Evolutionary conservation across 1,140 invertebrate genomes (phyloP).

Genomic region (Hyphantria cunea): DNA sequence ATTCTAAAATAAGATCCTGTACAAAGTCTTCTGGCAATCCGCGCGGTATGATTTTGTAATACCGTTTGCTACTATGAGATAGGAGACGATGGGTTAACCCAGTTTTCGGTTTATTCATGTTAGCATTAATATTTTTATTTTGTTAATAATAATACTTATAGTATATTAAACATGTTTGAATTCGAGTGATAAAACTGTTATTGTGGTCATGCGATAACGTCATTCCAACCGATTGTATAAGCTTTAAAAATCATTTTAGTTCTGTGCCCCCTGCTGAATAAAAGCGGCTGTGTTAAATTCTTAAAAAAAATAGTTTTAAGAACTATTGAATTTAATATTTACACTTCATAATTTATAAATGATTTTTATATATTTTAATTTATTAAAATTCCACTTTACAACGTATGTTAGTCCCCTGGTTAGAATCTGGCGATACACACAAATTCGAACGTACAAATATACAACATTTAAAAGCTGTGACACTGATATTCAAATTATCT

Average conservation of each 20-base stretch:
- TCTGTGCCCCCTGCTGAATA: background rate
- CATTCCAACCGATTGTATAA: slow-evolving; percentile 13
- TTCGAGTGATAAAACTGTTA: background rate
- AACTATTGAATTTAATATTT: too few species aligned
- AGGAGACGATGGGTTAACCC: slow-evolving; percentile 18
- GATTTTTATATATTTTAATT: too few species aligned
- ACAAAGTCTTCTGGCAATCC: slow-evolving; percentile 9
- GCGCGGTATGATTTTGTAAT: slow-evolving; percentile 6
- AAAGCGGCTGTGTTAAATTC: slow-evolving; percentile 1
- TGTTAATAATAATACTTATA: slow-evolving; percentile 12
- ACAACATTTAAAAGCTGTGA: slow-evolving; percentile 63
- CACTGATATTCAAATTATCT: slow-evolving; percentile 64
- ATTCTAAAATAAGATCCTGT: slow-evolving; percentile 8
- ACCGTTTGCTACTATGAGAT: slow-evolving; percentile 11
- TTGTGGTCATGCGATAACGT: slow-evolving; percentile 26
- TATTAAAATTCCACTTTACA: too few species aligned
- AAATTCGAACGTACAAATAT: slow-evolving; percentile 53
- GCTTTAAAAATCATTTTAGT: slow-evolving; percentile 17
- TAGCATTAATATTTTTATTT: background rate
- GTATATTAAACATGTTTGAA: too few species aligned
- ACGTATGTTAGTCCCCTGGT: slow-evolving; percentile 32
- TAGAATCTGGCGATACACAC: slow-evolving; percentile 37
- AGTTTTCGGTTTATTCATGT: slow-evolving; percentile 12
- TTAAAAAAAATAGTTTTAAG: background rate
- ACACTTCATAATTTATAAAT: too few species aligned